Conservation (phyloP, 1,140 invertebrate genomes). For the Drosophila novamexicana region DNA sequence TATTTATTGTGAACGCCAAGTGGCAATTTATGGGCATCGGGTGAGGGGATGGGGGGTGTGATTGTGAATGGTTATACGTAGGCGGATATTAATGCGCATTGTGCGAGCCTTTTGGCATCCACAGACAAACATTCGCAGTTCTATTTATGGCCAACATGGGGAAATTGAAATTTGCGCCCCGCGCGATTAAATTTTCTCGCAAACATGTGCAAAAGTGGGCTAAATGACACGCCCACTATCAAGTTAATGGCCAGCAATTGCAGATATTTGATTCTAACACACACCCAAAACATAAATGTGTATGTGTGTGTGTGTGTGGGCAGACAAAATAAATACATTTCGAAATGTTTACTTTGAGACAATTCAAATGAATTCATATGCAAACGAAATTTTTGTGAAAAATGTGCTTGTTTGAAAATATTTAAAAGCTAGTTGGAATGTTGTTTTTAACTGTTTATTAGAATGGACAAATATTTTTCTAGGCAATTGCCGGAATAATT, state of each 20-base stretch:
- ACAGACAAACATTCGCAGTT: slow-evolving; percentile 42
- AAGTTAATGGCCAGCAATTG: slow-evolving; percentile 10
- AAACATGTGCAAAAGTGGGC: slow-evolving; percentile 2
- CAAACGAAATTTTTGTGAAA: background rate
- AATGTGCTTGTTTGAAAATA: background rate
- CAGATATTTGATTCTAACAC: slow-evolving; percentile 9
- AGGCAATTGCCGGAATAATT: no score
- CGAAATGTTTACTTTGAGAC: background rate
- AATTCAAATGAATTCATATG: background rate
- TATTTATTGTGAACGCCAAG: slow-evolving; percentile 57
- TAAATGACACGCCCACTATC: background rate
- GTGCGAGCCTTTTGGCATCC: slow-evolving; percentile 37
- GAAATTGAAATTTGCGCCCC: slow-evolving; percentile 53
- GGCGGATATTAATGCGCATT: slow-evolving; percentile 53
- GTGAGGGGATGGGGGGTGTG: background rate
- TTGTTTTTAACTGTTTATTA: background rate
- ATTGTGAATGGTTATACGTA: background rate
- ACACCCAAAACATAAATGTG: background rate
- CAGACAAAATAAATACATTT: slow-evolving; percentile 6
- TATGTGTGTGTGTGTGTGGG: background rate
- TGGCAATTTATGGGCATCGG: slow-evolving; percentile 46
- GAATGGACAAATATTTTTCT: no score
- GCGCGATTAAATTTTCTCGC: slow-evolving; percentile 22
- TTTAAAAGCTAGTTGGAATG: background rate
- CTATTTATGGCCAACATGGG: slow-evolving; percentile 40